Percentiles rank a stretch among this genome's conserved stretches.
Conservation (phyloP, 35 echinoderm and acorn worm species). For the Eucidaris tribuloides region DNA sequence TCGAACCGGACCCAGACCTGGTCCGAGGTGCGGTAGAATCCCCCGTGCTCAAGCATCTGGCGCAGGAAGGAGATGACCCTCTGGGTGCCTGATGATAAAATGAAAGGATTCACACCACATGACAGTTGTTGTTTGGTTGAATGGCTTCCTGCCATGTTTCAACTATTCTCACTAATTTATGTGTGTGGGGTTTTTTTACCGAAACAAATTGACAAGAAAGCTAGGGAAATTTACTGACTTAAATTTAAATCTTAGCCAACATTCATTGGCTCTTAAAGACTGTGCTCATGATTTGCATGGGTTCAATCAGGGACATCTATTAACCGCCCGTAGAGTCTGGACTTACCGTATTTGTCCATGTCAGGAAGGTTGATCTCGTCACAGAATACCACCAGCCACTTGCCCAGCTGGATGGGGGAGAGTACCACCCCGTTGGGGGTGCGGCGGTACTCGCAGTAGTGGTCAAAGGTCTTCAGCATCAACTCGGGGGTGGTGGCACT, state of each 20-base stretch:
- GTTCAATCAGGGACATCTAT: no score
- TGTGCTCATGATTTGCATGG: no score
- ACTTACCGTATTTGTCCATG: slow-evolving; percentile 99
- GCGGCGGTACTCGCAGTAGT: slow-evolving; percentile 98
- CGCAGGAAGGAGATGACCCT: slow-evolving; percentile 96
- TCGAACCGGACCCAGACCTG: slow-evolving; percentile 91
- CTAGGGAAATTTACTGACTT: no score
- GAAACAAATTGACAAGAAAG: no score
- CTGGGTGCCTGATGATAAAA: slow-evolving; percentile 77
- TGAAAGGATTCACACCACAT: no score
- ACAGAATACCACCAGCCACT: slow-evolving; percentile 99
- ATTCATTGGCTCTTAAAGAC: no score
- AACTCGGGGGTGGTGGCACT: slow-evolving; percentile 98
- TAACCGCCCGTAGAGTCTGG: no score
- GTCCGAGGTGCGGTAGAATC: slow-evolving; percentile 94
- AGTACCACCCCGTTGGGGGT: slow-evolving; percentile 92
- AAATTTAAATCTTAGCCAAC: no score
- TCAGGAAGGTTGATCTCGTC: slow-evolving; percentile 99
- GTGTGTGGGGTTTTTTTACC: no score
- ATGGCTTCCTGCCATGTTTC: no score
- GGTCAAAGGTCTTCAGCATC: slow-evolving; percentile 99
- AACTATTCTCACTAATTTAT: no score
- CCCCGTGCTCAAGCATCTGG: slow-evolving; percentile 96
- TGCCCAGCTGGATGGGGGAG: slow-evolving; percentile 86
- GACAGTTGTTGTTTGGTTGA: no score